phyloP scores from a whole-genome alignment of 2,113 vertebrate genomes.

The Tamias sibiricus region DNA sequence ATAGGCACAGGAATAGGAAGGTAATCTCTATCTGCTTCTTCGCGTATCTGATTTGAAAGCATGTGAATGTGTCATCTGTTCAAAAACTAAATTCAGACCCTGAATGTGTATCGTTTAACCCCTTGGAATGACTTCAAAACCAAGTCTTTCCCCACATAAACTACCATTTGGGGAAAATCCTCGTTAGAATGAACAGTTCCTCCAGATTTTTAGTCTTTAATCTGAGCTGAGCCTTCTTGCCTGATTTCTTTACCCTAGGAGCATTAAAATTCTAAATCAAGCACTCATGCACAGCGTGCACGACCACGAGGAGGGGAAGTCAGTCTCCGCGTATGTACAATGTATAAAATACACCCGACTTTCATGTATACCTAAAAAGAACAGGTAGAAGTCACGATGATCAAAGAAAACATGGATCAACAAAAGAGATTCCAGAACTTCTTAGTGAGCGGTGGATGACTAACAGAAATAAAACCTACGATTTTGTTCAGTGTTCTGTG shows the following conservation, averaged over 20 bases:
- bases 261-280: slow-evolving; percentile 58
- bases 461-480: slow-evolving; percentile 71
- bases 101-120: neutral
- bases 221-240: neutral
- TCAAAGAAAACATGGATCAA: neutral
- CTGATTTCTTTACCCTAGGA: neutral
- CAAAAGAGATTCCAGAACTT: neutral
- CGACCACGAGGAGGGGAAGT: too few species aligned
- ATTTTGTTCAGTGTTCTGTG: slow-evolving; percentile 84
- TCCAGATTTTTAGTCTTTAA: neutral
- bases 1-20: neutral
- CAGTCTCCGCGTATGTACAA: too few species aligned
- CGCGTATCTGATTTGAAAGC: neutral
- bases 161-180: neutral
- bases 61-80: neutral
- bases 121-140: neutral
- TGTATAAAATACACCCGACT: too few species aligned
- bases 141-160: neutral
- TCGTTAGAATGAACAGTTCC: neutral
- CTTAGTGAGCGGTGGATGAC: slow-evolving; percentile 73
- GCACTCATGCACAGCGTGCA: neutral
- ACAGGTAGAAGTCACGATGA: too few species aligned
- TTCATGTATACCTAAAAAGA: too few species aligned
- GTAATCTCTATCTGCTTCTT: neutral
- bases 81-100: neutral